Conservation (phyloP, 2,113 vertebrate genomes). For the Ptychochromis oligacanthus region DNA sequence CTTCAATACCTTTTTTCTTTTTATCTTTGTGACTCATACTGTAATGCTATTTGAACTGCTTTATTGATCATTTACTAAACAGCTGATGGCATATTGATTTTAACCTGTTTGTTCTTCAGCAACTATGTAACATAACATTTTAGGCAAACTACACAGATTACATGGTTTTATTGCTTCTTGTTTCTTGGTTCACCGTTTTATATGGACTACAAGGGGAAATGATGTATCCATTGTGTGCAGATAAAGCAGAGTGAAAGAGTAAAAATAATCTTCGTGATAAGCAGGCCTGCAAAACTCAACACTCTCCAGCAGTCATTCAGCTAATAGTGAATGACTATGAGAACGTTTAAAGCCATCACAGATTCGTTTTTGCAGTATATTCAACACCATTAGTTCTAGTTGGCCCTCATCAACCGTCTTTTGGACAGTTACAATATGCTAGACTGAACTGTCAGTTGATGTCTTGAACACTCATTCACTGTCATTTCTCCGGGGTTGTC, state of each 20-base stretch:
- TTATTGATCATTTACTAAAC: constrained; percentile 28
- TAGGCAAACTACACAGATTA: constrained; percentile 37
- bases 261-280: constrained; percentile 2
- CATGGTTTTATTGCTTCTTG: constrained; percentile 23
- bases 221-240: constrained; percentile 20
- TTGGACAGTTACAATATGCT: background rate
- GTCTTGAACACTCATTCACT: background rate
- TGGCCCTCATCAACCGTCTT: constrained; percentile 12
- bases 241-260: background rate
- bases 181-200: constrained; percentile 15
- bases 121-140: constrained; percentile 22
- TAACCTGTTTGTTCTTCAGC: constrained; percentile 21
- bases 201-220: constrained; percentile 30
- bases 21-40: constrained; percentile 1
- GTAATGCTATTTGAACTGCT: background rate
- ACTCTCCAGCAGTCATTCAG: background rate
- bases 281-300: background rate
- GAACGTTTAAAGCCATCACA: background rate
- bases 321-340: constrained; percentile 35
- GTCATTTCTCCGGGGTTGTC: background rate
- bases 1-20: background rate
- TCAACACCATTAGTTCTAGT: background rate
- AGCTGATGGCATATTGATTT: constrained; percentile 54
- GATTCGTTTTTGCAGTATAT: background rate
- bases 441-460: background rate